Evolutionary conservation across 2,888 invertebrate genomes (phyloP).

Genomic region (Nysson spinosus): DNA sequence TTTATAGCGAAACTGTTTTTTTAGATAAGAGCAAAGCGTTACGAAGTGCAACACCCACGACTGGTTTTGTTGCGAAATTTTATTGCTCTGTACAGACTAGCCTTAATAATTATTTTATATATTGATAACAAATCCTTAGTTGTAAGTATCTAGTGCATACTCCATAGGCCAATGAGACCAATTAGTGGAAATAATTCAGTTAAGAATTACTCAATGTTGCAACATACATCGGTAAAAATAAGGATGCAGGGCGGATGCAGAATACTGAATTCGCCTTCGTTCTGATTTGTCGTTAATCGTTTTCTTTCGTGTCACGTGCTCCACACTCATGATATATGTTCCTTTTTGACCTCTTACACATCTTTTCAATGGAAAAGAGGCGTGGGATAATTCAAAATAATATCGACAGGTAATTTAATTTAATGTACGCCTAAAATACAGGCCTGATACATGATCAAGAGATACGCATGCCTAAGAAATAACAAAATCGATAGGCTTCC

Average conservation of each 20-base stretch:
- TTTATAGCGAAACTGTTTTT: neutral
- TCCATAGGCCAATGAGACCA: slow-evolving; percentile 28
- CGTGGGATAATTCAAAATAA: no score
- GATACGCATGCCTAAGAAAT: no score
- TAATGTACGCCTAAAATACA: neutral
- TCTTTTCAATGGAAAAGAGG: no score
- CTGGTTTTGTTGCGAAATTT: neutral
- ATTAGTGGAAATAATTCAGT: slow-evolving; percentile 18
- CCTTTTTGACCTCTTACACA: no score
- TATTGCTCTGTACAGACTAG: slow-evolving; percentile 3
- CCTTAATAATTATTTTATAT: slow-evolving; percentile 15
- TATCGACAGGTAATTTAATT: no score
- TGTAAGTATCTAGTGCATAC: slow-evolving; percentile 3
- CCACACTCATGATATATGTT: no score
- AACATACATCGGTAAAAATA: neutral
- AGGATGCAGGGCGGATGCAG: no score
- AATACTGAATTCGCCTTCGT: no score
- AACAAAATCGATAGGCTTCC: no score
- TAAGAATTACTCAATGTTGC: neutral
- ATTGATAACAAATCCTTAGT: slow-evolving; percentile 15
- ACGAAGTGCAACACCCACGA: neutral
- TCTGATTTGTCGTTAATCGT: neutral
- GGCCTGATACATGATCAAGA: neutral
- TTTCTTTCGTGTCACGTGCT: no score
- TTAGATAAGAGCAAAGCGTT: neutral